Percentiles rank a stretch among this genome's conserved stretches.
Evolutionary conservation across 2,797 vertebrate genomes (phyloP).

Genomic region (Sebastes taczanowskii): DNA sequence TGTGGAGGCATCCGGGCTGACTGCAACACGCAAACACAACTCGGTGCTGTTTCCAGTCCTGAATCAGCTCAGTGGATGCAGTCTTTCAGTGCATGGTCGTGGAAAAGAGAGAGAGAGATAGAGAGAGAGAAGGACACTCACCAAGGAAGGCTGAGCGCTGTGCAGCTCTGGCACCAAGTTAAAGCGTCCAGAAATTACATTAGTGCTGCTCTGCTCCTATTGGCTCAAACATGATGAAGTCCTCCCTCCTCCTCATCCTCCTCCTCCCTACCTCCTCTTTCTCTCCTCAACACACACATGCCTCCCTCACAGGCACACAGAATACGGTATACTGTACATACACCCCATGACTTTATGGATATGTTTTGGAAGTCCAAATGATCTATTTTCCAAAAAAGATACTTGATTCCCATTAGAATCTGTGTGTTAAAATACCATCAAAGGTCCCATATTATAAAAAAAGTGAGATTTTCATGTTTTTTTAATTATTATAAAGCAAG

Average conservation of each 20-base stretch:
- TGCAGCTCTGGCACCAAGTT: slow-evolving; percentile 71
- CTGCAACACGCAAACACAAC: slow-evolving; percentile 5
- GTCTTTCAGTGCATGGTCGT: slow-evolving; percentile 49
- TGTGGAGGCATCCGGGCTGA: slow-evolving; percentile 60
- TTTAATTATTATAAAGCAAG: too few relatives aligned
- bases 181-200: slow-evolving; percentile 76
- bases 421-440: background rate
- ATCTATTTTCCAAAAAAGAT: background rate
- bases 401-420: background rate
- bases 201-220: slow-evolving; percentile 72
- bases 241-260: slow-evolving; percentile 14
- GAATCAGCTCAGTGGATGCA: slow-evolving; percentile 24
- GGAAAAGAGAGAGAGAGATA: background rate
- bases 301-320: slow-evolving; percentile 20
- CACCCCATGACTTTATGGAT: background rate
- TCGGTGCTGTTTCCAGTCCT: background rate
- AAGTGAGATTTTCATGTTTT: too few relatives aligned
- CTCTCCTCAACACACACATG: background rate
- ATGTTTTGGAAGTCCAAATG: background rate
- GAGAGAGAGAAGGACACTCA: slow-evolving; percentile 30
- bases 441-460: too few relatives aligned
- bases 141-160: slow-evolving; percentile 49
- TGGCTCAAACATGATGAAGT: slow-evolving; percentile 69
- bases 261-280: background rate
- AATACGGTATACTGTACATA: slow-evolving; percentile 13